Evolutionary conservation across 2,113 vertebrate species (phyloP).

Genomic region (Syrmaticus mikado): DNA sequence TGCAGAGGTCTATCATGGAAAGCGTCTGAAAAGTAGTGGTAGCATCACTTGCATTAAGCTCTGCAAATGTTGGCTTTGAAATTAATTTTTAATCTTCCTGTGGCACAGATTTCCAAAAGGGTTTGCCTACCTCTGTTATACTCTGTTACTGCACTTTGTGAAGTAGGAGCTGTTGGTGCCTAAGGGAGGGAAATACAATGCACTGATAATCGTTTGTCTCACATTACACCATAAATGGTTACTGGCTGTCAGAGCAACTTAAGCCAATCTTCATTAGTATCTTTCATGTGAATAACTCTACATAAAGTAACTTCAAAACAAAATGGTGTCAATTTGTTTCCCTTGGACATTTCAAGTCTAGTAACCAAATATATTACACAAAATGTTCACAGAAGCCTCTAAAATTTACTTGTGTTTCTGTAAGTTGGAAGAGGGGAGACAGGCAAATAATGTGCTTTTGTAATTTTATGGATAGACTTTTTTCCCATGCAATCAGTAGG

Average conservation of each 20-base stretch:
- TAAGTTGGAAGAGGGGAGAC: not conserved
- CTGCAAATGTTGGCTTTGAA: constrained; percentile 21
- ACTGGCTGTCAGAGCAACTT: not conserved
- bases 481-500: not conserved
- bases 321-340: not conserved
- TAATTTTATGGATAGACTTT: not conserved
- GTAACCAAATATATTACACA: not conserved
- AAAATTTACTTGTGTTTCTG: not conserved
- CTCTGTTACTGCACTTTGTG: not conserved
- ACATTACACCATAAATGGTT: not conserved
- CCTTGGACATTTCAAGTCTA: not conserved
- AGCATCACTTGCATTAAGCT: constrained; percentile 29
- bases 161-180: not conserved
- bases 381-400: not conserved
- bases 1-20: not conserved
- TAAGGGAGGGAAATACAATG: not conserved
- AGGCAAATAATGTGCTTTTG: not conserved
- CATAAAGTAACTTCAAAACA: not conserved
- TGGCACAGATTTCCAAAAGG: not conserved
- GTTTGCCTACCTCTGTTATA: not conserved
- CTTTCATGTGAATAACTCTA: not conserved
- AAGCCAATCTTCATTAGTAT: not conserved
- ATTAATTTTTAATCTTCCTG: constrained; percentile 31
- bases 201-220: constrained; percentile 2
- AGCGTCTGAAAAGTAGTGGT: not conserved